Base-by-base conservation (phyloP, 1,140 invertebrate species). In the Potamilus streckersoni region DNA sequence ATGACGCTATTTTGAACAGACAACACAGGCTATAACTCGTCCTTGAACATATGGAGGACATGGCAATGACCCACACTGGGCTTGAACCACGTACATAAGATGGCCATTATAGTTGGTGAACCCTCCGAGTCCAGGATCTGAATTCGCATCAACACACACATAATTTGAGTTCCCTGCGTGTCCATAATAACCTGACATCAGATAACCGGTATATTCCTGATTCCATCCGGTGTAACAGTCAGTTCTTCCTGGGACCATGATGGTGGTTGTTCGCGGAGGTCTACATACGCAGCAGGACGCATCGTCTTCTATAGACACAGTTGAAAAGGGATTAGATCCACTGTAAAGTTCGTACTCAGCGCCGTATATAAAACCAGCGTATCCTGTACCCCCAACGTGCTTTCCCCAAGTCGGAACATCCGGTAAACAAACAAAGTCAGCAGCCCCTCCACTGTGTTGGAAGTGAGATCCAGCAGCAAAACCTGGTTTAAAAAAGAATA, bases 191-290 rank as follows among this genome's bases (percentile, higher is more conserved):
- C 8, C 38, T 49, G 38, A 49, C 38, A 49, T 49, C 6, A 49
- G 6, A 49, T 49, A 49, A 12, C 38, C 38, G 38, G 38, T 49
- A 49, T 49, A 49, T 49, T 49, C 38, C 38, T 49, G 38, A 6
- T 49, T 49, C 38, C 38, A 49, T 49, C 11, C 11, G 38, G 38
- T 8, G 38, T 49, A 49, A 6, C 38, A 49, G 15, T 72, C 61
- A 11, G 38, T 65, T 16, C 74, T 59, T 1, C 74, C 69, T 11
- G 74, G 74, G 58, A 76, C 71, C 74, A 76, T 76, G 16, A 65
- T 12, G 19, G 63, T 64, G 69, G 19, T 58, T 27, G 62, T 58
- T 5, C 74, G 49, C 5, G 61, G 27, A 60, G 63, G 15, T 31
- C 23, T 20, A 57, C 74, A 76, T 13, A 76, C 19, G 0, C 56